phyloP scores from a whole-genome alignment of 2,888 invertebrate species.

The Eupithecia vulgata region DNA sequence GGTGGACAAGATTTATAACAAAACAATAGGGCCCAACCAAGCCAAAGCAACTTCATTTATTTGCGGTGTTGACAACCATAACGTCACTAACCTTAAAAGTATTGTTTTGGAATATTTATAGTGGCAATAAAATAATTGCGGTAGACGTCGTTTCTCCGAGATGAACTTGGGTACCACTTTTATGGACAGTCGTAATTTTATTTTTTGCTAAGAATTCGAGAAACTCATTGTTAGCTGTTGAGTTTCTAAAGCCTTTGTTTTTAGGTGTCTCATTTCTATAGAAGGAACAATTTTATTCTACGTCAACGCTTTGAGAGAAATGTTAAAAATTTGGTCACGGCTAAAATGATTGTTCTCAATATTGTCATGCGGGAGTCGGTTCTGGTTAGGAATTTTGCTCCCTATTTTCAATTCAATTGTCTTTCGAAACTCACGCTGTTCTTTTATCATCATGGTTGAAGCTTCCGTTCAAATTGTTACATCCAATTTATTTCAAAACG shows the following conservation, averaged over 20 bases:
- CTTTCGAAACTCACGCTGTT: constrained; percentile 59
- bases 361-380: constrained; percentile 56
- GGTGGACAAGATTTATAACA: constrained; percentile 57
- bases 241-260: constrained; percentile 52
- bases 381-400: constrained; percentile 63
- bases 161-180: constrained; percentile 57
- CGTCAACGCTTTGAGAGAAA: constrained; percentile 49
- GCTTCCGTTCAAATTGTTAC: constrained; percentile 65
- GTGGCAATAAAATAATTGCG: constrained; percentile 72
- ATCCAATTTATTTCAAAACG: constrained; percentile 49
- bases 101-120: constrained; percentile 73
- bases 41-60: constrained; percentile 56
- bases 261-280: constrained; percentile 39
- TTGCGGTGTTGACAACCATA: constrained; percentile 74
- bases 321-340: constrained; percentile 65
- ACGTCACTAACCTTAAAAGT: constrained; percentile 60
- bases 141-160: constrained; percentile 67
- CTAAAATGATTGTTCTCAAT: constrained; percentile 63
- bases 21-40: constrained; percentile 38
- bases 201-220: constrained; percentile 61
- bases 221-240: constrained; percentile 62
- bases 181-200: constrained; percentile 65
- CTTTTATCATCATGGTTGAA: constrained; percentile 56
- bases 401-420: constrained; percentile 60
- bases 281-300: constrained; percentile 27